Base-by-base conservation (phyloP, 2,888 invertebrate species). In the Athrips mouffetella region DNA sequence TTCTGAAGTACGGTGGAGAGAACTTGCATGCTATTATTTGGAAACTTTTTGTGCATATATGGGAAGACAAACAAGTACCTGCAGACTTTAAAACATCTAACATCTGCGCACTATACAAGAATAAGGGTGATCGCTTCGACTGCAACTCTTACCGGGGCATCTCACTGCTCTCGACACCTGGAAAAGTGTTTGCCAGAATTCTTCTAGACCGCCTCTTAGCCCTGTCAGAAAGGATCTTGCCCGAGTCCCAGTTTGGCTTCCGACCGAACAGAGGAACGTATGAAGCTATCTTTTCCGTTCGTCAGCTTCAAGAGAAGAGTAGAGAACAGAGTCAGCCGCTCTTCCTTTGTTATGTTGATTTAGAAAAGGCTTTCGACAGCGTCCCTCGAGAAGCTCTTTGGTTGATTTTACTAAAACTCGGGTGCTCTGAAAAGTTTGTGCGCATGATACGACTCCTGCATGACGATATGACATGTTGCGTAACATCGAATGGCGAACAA, bases 201-300 rank as follows among this genome's bases (percentile, higher is more conserved):
- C 41, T 53, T 7, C 18, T 50, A 2, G 48, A 48, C 30, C 51
- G 53, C 30, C 47, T 57, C 3, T 33, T 18, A 1, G 0, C 2
- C 0, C 18, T 58, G 0, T 51, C 54, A 1, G 58, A 57, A 49
- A 21, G 25, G 1, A 49, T 57, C 3, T 20, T 59, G 6, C 58
- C 55, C 2, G 54, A 58, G 45, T 55, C 55, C 6, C 60, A 55
- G 39, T 58, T 52, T 47, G 52, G 55, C 6, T 60, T 58, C 31
- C 50, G 54, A 7, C 54, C 54, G 7, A 20, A 51, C 2, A 21
- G 55, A 30, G 57, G 54, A 3, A 58, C 58, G 1, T 52, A 44
- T 35, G 56, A 56, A 7, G 53, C 48, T 15, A 51, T 53, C 23
- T 50, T 51, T 30, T 47, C 41, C 0, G 11, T 47, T 1, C 50